Base-by-base conservation (phyloP, 2,888 invertebrate genomes). In the Nomada lathburiana region DNA sequence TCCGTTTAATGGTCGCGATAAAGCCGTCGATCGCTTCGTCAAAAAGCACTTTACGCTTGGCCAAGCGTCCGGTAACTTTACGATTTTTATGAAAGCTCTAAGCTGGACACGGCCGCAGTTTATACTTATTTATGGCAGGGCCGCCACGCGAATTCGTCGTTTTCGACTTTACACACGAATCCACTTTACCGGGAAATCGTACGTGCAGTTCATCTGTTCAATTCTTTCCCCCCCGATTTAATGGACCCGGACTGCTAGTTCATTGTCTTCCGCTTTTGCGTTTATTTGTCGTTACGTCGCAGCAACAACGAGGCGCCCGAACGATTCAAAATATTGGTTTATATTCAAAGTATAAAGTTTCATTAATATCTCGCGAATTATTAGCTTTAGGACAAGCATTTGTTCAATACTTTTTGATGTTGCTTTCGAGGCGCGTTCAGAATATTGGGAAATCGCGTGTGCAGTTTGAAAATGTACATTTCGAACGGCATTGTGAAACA, bases 1-100 rank as follows among this genome's bases (percentile, higher is more conserved):
- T 82, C 53, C 60, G 60, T 76, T 74, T 76, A 83, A 83, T 75
- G 83, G 64, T 4, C n/a, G 44, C 72, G 71, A 80, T 81, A 80
- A 80, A 76, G 60, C 52, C 57, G 16, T 36, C 69, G 81, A 82
- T 76, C 76, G 73, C 62, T 77, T 76, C 64, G 82, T 76, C 76
- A 70, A 74, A 77, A 76, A 70, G 82, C 73, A 70, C 67, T 81
- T 81, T 67, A 67, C 68, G 55, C 55, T 72, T 11, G 65, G 60
- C 18, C 70, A 9, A 20, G 2, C 44, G 57, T 42, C 50, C 60
- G 10, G 65, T n/a, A 64, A 69, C 50, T 80, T 80, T 68, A 72
- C 50, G 64, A 69, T 68, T 76, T 80, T 80, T 81, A 73, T 73
- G 60, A 79, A 79, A 73, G 47, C 68, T 68, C n/a, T 44, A 47